Evolutionary conservation across 2,888 invertebrate genomes (phyloP), one percentile per base, ranked within the genome.

Genomic region (Odontomyia ornata): DNA sequence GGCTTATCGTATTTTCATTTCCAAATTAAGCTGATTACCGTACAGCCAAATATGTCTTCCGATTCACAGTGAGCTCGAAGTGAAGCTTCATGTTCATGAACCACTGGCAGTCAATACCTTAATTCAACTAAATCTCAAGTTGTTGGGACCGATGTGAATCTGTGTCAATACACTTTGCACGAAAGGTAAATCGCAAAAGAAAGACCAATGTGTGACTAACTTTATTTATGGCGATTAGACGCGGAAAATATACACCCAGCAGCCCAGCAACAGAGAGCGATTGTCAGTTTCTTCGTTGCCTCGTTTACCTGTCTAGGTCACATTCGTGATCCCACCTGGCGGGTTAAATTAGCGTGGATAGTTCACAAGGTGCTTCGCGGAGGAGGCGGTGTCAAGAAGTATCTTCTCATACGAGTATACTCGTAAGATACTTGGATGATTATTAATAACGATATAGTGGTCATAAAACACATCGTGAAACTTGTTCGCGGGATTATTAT

Each of bases 101-200:
- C 15, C 5, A 18, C 4, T 52, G 52, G 52, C 52, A 52, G 21
- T 23, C 28, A 64, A 28, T 13, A 28, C 15, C 28, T 64, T 64
- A 64, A 64, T 28, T 28, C 27, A n/a, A 13, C n/a, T 18, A 9
- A 64, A 7, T 15, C 30, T 60, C 3, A 5, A 13, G 25, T 23
- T 60, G 21, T 60, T 23, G 57, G 4, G 57, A 23, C 23, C 23
- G 23, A 43, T 18, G 47, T n/a, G 25, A 71, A 71, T 47, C 47
- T 71, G 47, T 71, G 71, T 27, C 71, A 71, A 71, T 71, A 47
- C 28, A 71, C 71, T 52, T 13, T 23, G 23, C 52, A 27, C 46
- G 27, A 71, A 71, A 71, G 71, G 71, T 71, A 25, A 71, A 71
- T 47, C 47, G 71, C 25, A 21, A 71, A 52, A 47, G 71, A 47